Evolutionary conservation across 2,888 invertebrate genomes (phyloP).

Genomic region (Lymantria monacha): DNA sequence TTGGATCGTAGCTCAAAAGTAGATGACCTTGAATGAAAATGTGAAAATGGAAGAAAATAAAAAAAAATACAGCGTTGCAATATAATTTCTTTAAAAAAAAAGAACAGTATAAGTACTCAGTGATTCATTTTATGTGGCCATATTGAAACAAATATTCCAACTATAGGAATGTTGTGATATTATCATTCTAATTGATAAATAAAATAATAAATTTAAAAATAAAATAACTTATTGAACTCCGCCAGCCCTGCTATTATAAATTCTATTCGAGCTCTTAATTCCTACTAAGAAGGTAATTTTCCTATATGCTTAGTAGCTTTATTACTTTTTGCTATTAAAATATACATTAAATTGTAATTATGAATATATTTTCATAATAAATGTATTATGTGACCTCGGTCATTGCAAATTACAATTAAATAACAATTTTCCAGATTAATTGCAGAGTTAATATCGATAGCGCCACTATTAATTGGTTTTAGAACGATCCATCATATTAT

Average conservation of each 20-base stretch:
- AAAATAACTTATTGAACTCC: too few relatives aligned
- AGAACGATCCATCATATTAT: not conserved
- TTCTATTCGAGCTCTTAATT: conserved; percentile 5
- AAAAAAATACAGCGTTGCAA: too few relatives aligned
- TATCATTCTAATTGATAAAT: too few relatives aligned
- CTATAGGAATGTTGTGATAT: too few relatives aligned
- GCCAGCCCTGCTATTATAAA: not conserved
- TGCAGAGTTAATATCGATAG: not conserved
- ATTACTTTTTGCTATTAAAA: conserved; percentile 8
- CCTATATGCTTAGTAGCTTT: conserved; percentile 12
- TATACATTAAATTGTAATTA: conserved; percentile 15
- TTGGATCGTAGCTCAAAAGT: too few relatives aligned
- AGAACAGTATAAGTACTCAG: too few relatives aligned
- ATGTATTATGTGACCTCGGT: conserved; percentile 15
- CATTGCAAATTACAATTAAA: not conserved
- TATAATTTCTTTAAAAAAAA: too few relatives aligned
- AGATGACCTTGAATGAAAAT: too few relatives aligned
- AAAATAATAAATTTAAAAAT: too few relatives aligned
- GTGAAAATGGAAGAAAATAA: too few relatives aligned
- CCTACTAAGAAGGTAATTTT: conserved; percentile 10
- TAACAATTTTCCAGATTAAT: not conserved
- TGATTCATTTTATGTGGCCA: too few relatives aligned
- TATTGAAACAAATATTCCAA: too few relatives aligned
- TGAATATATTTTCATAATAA: conserved; percentile 17
- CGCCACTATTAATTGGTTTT: not conserved